Percentiles rank a stretch among this genome's conserved stretches.
phyloP scores from a whole-genome alignment of 2,888 invertebrate species.

The Melipona beecheii region DNA sequence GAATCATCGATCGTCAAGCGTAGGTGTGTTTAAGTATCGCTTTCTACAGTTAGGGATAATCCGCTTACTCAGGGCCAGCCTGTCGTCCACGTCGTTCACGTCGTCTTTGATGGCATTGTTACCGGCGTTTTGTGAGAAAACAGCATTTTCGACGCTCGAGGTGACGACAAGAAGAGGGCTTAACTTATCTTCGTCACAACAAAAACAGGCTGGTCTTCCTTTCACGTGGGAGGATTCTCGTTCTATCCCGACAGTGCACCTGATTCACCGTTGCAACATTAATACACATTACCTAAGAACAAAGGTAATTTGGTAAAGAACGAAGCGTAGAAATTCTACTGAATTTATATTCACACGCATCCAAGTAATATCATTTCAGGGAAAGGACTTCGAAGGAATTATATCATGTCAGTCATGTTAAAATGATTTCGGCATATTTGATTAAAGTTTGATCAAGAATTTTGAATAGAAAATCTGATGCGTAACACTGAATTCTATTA shows the following conservation, averaged over 20 bases:
- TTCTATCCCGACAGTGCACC: slow-evolving; percentile 40
- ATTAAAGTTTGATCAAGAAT: too few relatives aligned
- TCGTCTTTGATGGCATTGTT: slow-evolving; percentile 78
- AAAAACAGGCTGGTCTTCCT: slow-evolving; percentile 44
- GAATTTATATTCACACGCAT: too few relatives aligned
- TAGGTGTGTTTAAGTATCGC: slow-evolving; percentile 71
- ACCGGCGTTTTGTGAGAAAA: slow-evolving; percentile 83
- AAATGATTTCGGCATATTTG: too few relatives aligned
- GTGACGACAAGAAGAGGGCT: slow-evolving; percentile 82
- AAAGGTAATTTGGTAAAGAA: too few relatives aligned
- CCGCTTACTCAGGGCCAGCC: slow-evolving; percentile 77
- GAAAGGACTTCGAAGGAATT: too few relatives aligned
- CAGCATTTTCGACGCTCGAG: slow-evolving; percentile 84
- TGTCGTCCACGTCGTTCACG: slow-evolving; percentile 55
- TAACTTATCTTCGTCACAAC: slow-evolving; percentile 83
- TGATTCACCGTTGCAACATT: slow-evolving; percentile 41
- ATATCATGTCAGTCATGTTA: too few relatives aligned
- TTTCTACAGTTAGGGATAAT: slow-evolving; percentile 78
- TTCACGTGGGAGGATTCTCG: slow-evolving; percentile 43
- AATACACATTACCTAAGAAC: background rate
- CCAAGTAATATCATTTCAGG: too few relatives aligned
- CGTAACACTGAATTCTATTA: too few relatives aligned
- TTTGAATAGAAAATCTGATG: too few relatives aligned
- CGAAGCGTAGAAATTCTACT: too few relatives aligned
- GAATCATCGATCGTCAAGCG: slow-evolving; percentile 34